Base-by-base conservation (phyloP, 2,797 vertebrate genomes). In the Streptopelia turtur region DNA sequence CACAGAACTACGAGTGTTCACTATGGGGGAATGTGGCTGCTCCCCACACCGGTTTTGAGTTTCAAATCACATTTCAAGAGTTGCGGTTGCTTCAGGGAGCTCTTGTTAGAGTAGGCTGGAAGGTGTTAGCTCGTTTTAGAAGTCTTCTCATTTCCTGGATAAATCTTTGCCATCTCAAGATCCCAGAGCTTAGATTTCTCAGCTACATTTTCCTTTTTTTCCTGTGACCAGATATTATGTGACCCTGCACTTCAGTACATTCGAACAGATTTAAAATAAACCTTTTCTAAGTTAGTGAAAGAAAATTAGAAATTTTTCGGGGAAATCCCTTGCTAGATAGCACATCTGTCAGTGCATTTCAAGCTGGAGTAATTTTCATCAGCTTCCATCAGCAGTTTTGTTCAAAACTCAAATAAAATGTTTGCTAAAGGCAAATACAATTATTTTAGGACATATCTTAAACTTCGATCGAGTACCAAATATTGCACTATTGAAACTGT, bases 401-500 rank as follows among this genome's bases (percentile, higher is more conserved):
- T 93, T 94, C 86, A 85, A 90, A 96, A 96, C 56, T 95, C 69
- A 94, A 95, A 90, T 59, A 81, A 72, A 93, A 16, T 93, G 57
- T 97, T 97, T 97, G 89, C 95, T 96, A 39, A 96, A 90, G 82
- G 82, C 92, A 97, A 96, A 96, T 90, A 84, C 27, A 89, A 68
- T 93, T 94, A 75, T 95, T 91, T 95, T 76, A 90, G 75, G 77
- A 49, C 53, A 56, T 82, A 79, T 77, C 79, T 89, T 45, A 80
- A 93, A 91, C 80, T 93, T 96, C 64, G 64, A 70, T 90, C 65
- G 75, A 61, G 91, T 90, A 93, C 8, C 17, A 95, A 68, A 91
- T 96, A 94, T 93, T 82, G 89, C 91, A 87, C 69, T 85, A 17
- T 89, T 70, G 74, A 80, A 95, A 89, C 35, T 77, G 65, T 68